phyloP scores from a whole-genome alignment of 2,113 vertebrate genomes.

The Pithys albifrons region DNA sequence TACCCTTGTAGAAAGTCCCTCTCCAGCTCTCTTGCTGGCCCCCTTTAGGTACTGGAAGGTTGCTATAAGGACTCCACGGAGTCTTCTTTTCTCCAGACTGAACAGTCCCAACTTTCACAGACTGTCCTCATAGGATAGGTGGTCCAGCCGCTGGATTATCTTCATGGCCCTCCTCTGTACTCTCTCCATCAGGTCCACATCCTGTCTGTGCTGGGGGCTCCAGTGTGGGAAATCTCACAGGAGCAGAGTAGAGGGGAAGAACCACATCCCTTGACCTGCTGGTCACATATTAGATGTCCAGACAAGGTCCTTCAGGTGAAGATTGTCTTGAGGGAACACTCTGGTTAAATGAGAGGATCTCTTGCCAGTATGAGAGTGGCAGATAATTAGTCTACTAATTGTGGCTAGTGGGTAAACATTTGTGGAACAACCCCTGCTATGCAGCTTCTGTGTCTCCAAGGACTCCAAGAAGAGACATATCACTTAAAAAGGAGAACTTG shows the following conservation, averaged over 20 bases:
- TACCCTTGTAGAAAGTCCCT: not conserved
- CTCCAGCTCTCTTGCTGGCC: not conserved
- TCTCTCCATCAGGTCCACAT: not conserved
- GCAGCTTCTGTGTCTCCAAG: not conserved
- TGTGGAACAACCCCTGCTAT: not conserved
- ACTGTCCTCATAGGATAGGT: not conserved
- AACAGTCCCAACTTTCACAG: not conserved
- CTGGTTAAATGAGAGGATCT: not conserved
- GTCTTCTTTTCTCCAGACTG: not conserved
- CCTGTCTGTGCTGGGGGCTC: not conserved
- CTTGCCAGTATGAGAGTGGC: not conserved
- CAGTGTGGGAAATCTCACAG: not conserved
- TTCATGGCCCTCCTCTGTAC: not conserved
- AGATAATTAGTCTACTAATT: not conserved
- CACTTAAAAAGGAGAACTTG: not conserved
- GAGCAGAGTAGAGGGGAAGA: not conserved
- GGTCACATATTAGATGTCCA: not conserved
- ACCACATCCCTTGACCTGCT: not conserved
- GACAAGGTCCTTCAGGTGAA: not conserved
- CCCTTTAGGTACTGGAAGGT: not conserved
- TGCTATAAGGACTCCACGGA: not conserved
- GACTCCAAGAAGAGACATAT: not conserved
- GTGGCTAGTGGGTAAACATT: not conserved
- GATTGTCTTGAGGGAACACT: not conserved
- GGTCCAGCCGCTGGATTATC: not conserved